Evolutionary conservation across 2,888 invertebrate genomes (phyloP).

Genomic region (Amphipoea lucens): DNA sequence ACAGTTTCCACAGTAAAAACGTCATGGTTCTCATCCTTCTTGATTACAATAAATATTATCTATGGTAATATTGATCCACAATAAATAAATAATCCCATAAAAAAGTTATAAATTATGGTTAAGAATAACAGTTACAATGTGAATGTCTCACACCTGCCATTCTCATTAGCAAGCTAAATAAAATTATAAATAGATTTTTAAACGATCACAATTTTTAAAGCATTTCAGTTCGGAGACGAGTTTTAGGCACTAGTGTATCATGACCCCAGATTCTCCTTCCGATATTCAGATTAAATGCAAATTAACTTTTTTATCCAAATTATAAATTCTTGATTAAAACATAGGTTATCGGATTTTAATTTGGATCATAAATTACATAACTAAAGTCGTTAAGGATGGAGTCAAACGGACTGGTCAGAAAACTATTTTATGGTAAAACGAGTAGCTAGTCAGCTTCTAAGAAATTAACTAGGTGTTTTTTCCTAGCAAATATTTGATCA

Average conservation of each 20-base stretch:
- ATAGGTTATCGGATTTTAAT: slow-evolving; percentile 43
- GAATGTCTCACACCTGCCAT: slow-evolving; percentile 34
- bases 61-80: slow-evolving; percentile 44
- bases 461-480: background rate
- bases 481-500: background rate
- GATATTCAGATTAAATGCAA: slow-evolving; percentile 37
- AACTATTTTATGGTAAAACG: background rate
- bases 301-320: slow-evolving; percentile 35
- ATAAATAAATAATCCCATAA: slow-evolving; percentile 48
- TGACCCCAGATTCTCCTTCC: slow-evolving; percentile 28
- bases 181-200: slow-evolving; percentile 24
- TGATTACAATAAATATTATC: slow-evolving; percentile 33
- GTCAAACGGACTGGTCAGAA: background rate
- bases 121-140: slow-evolving; percentile 46
- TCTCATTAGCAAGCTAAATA: slow-evolving; percentile 44
- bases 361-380: slow-evolving; percentile 32
- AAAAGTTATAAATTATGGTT: slow-evolving; percentile 43
- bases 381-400: background rate
- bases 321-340: slow-evolving; percentile 34
- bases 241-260: slow-evolving; percentile 17
- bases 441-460: background rate
- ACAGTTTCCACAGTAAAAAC: slow-evolving; percentile 20
- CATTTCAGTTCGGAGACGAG: slow-evolving; percentile 25
- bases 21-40: slow-evolving; percentile 3
- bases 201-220: slow-evolving; percentile 32